Evolutionary conservation across 2,888 invertebrate genomes (phyloP), one percentile per base, ranked within the genome.

Genomic region (Axea sp.): DNA sequence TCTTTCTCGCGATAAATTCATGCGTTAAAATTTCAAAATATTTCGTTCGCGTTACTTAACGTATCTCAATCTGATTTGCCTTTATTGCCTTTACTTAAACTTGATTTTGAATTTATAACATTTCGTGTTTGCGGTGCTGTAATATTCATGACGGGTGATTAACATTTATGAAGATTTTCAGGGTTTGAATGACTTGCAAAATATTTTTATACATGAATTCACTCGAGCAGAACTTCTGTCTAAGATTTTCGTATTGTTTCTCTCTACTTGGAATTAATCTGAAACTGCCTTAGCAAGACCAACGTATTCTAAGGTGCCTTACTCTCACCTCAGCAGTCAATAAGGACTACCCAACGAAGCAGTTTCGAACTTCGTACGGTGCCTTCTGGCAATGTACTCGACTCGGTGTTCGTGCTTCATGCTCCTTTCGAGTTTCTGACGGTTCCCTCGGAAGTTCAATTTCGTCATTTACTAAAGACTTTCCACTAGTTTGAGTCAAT

Each of bases 221-320:
- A 53, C 22, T 49, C 7, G 26, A 43, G 28, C 14, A 17, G 0
- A 24, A 57, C 28, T 60, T 33, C 4, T 14, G 19, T 39, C 11
- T 17, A 45, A 41, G 17, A 47, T 43, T 51, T 55, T 47, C 45
- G 67, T 47, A 77, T 74, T 77, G 72, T 77, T 77, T 74, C 73
- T 62, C 60, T 60, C 30, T 69, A 62, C 81, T 82, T 80, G 81
- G 82, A 85, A 85, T 86, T 85, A 86, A 85, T 85, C 86, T 80
- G 79, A 81, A 83, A 83, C 84, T 82, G 81, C 82, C 80, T 81
- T 81, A 84, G 82, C 82, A 80, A 81, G 78, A 80, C 79, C 73
- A 64, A 75, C 77, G 75, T 68, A 77, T 77, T 78, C 64, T 62
- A 69, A 75, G 79, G 67, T 78, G 76, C 71, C 80, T 76, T 76